Base-by-base conservation (phyloP, 2,113 vertebrate species). In the Lepisosteus oculatus region DNA sequence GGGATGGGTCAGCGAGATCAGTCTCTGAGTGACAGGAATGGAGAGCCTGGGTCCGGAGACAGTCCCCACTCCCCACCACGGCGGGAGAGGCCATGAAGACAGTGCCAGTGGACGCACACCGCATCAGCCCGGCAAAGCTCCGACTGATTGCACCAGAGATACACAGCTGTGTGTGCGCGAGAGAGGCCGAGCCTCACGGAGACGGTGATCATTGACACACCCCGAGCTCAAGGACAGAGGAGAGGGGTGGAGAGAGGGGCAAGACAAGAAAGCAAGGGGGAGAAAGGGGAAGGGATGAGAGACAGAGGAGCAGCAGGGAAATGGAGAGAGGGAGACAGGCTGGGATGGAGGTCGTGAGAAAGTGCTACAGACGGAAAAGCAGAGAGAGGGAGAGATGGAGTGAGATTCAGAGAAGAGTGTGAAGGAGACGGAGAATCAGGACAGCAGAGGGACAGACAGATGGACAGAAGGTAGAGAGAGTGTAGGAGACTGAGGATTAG, bases 1-100 rank as follows among this genome's bases (percentile, higher is more conserved):
- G 29, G 29, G 29, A 29, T 0, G 29, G 29, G 29, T 29, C 29
- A 29, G 29, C 29, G 29, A 29, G 29, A 29, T 29, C 29, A 29
- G 29, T 29, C 29, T 29, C 2, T 29, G 29, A 29, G 29, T 29
- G 29, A 29, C 1, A 2, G 29, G 29, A 29, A 29, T 29, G 29
- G 29, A 29, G 29, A 29, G 29, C 29, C 29, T 29, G 29, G 29
- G 29, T 29, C 29, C 29, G 29, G 29, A 29, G 29, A 79, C 77
- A 79, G 68, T 67, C 54, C 55, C 12, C 29, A 63, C 71, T 72
- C 66, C 51, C 65, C 9, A 29, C 14, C 56, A 12, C 6, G 13
- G 8, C 5, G 47, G 66, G 54, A 51, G n/a, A 15, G 42, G 54
- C 55, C 6, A 29, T 29, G 29, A 29, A 29, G 29, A 6, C 54